A percentile compares a stretch with the other conserved stretches of the same genome.
phyloP scores from a whole-genome alignment of 2,113 vertebrate genomes.

The Recurvirostra avosetta region DNA sequence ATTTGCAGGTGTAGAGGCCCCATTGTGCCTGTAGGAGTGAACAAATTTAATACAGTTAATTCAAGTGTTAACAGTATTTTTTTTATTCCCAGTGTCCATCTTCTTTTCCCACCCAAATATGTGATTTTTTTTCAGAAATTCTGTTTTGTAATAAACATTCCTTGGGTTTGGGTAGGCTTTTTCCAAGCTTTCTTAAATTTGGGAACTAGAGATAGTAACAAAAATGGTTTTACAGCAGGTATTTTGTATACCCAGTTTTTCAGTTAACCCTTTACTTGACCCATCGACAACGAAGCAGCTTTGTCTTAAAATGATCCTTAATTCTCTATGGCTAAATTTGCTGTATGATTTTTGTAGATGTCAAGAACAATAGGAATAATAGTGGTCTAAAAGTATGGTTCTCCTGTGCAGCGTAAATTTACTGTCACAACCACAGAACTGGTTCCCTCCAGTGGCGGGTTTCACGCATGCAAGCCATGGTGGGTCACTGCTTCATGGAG shows the following conservation, averaged over 20 bases:
- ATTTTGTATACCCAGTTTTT: not conserved
- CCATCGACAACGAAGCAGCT: not conserved
- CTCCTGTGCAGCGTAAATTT: not conserved
- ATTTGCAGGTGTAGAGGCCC: not conserved
- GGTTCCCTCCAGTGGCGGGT: not conserved
- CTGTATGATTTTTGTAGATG: not conserved
- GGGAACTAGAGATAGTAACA: not conserved
- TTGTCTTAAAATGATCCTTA: not conserved
- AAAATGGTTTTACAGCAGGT: not conserved
- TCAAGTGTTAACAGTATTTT: not conserved
- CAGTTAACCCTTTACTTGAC: not conserved
- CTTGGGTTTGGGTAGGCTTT: not conserved
- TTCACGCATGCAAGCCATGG: not conserved
- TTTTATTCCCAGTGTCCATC: not conserved
- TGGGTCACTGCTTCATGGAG: not conserved
- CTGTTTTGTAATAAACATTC: not conserved
- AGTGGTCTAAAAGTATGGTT: not conserved
- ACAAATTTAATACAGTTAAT: not conserved
- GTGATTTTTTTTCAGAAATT: not conserved
- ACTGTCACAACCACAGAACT: not conserved
- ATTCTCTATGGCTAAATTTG: not conserved
- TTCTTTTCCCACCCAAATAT: not conserved
- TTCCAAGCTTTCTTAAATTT: not conserved
- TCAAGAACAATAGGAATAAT: not conserved
- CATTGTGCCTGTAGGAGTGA: not conserved